phyloP scores from a whole-genome alignment of 2,888 invertebrate species.

The Cybosia mesomella region DNA sequence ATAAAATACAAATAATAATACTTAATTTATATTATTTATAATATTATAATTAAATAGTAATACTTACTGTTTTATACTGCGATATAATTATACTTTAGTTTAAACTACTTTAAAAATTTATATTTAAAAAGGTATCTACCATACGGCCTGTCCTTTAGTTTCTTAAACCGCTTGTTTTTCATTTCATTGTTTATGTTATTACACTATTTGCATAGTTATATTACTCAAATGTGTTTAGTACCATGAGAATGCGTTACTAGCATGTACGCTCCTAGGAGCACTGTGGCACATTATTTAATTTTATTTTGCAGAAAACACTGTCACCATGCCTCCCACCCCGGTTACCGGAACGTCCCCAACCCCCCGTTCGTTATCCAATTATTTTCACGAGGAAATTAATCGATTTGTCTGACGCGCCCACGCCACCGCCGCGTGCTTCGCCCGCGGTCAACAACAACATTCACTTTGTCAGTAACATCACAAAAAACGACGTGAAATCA shows the following conservation, averaged over 20 bases:
- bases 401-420: constrained; percentile 79
- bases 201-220: constrained; percentile 52
- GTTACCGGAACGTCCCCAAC: constrained; percentile 81
- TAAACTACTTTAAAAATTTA: constrained; percentile 3
- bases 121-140: constrained; percentile 39
- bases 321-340: constrained; percentile 80
- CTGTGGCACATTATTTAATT: constrained; percentile 81
- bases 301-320: constrained; percentile 84
- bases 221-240: constrained; percentile 55
- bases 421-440: constrained; percentile 74
- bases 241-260: constrained; percentile 62
- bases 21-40: too few relatives aligned
- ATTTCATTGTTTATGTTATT: constrained; percentile 29
- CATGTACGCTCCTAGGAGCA: constrained; percentile 77
- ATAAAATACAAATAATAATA: too few relatives aligned
- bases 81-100: constrained; percentile 1
- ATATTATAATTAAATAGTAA: too few relatives aligned
- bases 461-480: constrained; percentile 80
- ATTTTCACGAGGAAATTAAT: constrained; percentile 80
- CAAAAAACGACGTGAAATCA: constrained; percentile 68
- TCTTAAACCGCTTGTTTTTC: constrained; percentile 37
- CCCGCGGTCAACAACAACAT: constrained; percentile 63
- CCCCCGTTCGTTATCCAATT: constrained; percentile 79
- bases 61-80: background rate
- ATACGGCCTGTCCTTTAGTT: constrained; percentile 29